Evolutionary conservation across 2,797 vertebrate species (phyloP).

Genomic region (Propithecus deckenii): DNA sequence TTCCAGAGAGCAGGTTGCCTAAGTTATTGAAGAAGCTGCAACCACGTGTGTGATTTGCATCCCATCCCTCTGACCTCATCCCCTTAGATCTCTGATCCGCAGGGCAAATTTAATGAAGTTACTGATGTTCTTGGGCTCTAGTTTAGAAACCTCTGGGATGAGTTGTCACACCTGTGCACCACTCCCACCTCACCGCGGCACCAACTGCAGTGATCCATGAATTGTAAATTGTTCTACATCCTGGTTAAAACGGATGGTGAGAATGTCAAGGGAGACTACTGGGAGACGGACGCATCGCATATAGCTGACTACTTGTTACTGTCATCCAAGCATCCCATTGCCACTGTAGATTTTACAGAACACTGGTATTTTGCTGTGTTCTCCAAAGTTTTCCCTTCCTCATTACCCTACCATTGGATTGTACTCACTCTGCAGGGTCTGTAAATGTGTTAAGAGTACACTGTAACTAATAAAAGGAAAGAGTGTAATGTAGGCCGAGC

Average conservation of each 20-base stretch:
- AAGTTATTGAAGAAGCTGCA: neutral
- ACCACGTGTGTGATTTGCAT: neutral
- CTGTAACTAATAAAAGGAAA: neutral
- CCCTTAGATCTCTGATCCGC: neutral
- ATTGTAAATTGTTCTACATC: neutral
- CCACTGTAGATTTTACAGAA: neutral
- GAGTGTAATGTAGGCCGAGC: neutral
- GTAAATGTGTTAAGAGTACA: neutral
- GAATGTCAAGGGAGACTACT: neutral
- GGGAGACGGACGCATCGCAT: rapidly evolving
- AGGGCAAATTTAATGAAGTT: neutral
- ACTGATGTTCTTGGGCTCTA: neutral
- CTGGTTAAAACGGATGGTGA: neutral
- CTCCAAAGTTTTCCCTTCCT: neutral
- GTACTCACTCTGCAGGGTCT: neutral
- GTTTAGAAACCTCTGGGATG: neutral
- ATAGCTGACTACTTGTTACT: neutral
- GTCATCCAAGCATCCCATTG: neutral
- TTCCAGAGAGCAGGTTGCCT: conserved; percentile 23
- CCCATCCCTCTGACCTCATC: neutral
- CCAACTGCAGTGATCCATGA: neutral
- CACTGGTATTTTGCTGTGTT: neutral
- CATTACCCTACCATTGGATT: neutral
- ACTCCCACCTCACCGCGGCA: neutral
- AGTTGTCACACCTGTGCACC: neutral